These are phyloP conservation scores for Rhyacophila evoluta DNA, from an alignment of 2,888 invertebrate species.

Conservation along the genomic window DNA sequence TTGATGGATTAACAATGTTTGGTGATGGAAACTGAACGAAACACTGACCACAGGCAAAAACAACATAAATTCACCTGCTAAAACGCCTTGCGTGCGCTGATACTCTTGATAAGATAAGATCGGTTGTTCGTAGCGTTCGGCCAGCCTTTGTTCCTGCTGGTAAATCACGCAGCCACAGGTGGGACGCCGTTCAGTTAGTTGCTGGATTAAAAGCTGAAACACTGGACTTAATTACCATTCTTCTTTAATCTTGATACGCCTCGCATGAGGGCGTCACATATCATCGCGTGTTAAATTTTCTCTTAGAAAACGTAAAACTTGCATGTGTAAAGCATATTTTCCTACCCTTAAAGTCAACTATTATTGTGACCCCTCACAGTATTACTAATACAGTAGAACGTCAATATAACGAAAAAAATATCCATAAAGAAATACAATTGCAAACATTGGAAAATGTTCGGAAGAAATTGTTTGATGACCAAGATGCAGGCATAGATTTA, in stretches of 20 bases:
- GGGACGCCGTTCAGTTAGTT: background rate
- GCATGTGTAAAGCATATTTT: background rate
- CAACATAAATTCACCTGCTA: background rate
- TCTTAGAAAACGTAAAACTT: background rate
- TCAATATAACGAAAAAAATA: no score
- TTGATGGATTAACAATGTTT: no score
- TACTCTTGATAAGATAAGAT: background rate
- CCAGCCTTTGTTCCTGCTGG: background rate
- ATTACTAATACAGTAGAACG: no score
- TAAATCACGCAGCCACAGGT: slow-evolving; percentile 15
- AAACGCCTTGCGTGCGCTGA: background rate
- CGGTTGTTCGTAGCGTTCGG: background rate
- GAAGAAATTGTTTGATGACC: no score
- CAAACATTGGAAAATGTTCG: no score
- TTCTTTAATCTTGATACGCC: background rate
- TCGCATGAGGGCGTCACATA: background rate
- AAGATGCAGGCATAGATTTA: no score
- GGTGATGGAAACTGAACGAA: no score
- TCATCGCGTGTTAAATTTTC: background rate
- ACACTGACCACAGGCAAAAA: background rate
- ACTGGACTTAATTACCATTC: slow-evolving; percentile 2
- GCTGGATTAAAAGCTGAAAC: background rate
- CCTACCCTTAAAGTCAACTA: no score
- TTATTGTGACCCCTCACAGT: no score
- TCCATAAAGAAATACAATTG: no score